Evolutionary conservation across 1,140 invertebrate genomes (phyloP), one percentile per base, ranked within the genome.

Genomic region (Panulirus ornatus): DNA sequence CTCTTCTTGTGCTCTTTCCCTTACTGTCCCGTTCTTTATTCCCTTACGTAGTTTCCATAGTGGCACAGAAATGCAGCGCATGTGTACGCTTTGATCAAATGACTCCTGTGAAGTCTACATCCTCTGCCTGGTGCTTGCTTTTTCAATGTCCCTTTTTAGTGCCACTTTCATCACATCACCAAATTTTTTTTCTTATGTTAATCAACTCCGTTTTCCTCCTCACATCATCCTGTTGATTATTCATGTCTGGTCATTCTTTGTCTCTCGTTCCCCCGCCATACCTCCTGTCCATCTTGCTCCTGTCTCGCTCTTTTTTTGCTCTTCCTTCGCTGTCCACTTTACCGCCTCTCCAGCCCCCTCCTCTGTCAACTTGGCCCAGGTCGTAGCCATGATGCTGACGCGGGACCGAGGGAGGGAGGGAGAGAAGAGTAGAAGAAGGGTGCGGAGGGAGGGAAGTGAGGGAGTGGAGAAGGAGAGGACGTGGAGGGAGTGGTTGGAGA

Each of bases 41-140:
- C 70, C 70, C 70, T 73, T 19, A 73, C 70, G 34, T 73, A 38
- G n/a, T n/a, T n/a, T n/a, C n/a, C n/a, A n/a, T n/a, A n/a, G n/a
- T n/a, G n/a, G n/a, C n/a, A n/a, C n/a, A n/a, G n/a, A n/a, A n/a
- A n/a, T n/a, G n/a, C n/a, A n/a, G n/a, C n/a, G n/a, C n/a, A n/a
- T n/a, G n/a, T n/a, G n/a, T n/a, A n/a, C n/a, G n/a, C n/a, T n/a
- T n/a, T n/a, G n/a, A n/a, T n/a, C n/a, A n/a, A n/a, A n/a, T n/a
- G n/a, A n/a, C n/a, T n/a, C n/a, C n/a, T n/a, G n/a, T n/a, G n/a
- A n/a, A n/a, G n/a, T 14, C 34, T 73, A 14, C 70, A 73, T 73
- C 42, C 22, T 58, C 51, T 58, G 11, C 22, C 11, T 58, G 22
- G 22, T 58, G 11, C 22, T 11, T 58, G 11, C 22, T 58, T 58